phyloP scores from a whole-genome alignment of 2,113 vertebrate genomes.

The Panthera tigris region DNA sequence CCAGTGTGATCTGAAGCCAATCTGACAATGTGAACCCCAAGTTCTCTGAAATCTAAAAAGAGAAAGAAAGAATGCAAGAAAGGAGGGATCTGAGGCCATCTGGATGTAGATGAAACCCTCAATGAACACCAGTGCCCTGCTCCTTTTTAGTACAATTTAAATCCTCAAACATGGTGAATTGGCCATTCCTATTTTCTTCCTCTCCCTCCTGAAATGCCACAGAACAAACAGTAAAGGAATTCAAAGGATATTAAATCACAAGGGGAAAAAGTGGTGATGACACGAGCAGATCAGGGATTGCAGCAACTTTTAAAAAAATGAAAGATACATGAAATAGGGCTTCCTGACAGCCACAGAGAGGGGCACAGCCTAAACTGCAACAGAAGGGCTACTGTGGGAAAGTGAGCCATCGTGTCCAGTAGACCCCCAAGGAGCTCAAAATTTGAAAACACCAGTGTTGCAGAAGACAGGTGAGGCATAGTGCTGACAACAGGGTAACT shows the following conservation, averaged over 20 bases:
- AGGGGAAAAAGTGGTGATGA: not conserved
- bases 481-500: too few relatives aligned
- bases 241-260: not conserved
- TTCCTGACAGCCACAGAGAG: not conserved
- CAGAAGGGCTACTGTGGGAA: not conserved
- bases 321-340: not conserved
- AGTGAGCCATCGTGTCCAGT: not conserved
- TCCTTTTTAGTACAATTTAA: not conserved
- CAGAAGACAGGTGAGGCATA: not conserved
- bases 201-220: not conserved
- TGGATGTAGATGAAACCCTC: not conserved
- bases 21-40: not conserved
- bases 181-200: not conserved
- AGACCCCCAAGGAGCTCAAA: not conserved
- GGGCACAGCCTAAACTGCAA: not conserved
- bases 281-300: not conserved
- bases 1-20: not conserved
- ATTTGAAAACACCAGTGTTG: not conserved
- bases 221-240: not conserved
- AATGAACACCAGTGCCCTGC: not conserved
- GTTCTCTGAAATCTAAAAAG: not conserved
- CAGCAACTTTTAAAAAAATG: not conserved
- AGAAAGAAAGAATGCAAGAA: not conserved
- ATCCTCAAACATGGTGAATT: not conserved
- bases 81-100: not conserved